Evolutionary conservation across 1,140 invertebrate genomes (phyloP), one percentile per base, ranked within the genome.

Genomic region (Hyles euphorbiae): DNA sequence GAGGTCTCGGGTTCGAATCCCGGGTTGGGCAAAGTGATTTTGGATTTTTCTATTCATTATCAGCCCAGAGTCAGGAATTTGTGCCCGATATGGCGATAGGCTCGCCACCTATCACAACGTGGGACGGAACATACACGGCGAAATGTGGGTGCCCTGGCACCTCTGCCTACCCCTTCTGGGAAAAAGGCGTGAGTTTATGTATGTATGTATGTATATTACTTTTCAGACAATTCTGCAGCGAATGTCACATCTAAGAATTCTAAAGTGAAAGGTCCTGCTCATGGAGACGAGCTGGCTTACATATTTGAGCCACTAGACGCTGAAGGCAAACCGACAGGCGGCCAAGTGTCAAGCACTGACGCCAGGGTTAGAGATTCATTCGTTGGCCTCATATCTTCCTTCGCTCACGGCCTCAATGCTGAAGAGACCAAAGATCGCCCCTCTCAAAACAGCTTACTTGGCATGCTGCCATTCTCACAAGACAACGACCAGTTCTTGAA

Each of bases 271-370:
- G 78, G 91, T 67, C 90, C 92, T 2, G 83, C 89, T 7, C 93
- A 94, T 70, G 93, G 93, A 2, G 93, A 94, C 68, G 93, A 94
- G 68, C 74, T 94, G 5, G 91, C 91, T 34, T 95, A 93, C 58
- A 81, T 94, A 63, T 95, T 94, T 66, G 91, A 93, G 64, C 88
- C 90, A 2, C 88, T 92, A 43, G 90, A 92, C 46, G 81, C 93
- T 3, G 87, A 91, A 34, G 93, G 93, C 0, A 89, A 90, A 40
- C 81, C 91, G 11, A 51, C 91, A 22, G 67, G 68, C 2, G 72
- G 77, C 5, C 71, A 73, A 3, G 77, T 84, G 5, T 82, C 63
- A 68, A 88, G 61, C 67, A 90, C 44, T 70, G 94, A 95, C 72
- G 72, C 91, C 32, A 80, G 90, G 68, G 93, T 94, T 3, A 84